A percentile compares a stretch with the other conserved stretches of the same genome.
Evolutionary conservation across 2,113 vertebrate species (phyloP).

Genomic region (Noturus placidus): DNA sequence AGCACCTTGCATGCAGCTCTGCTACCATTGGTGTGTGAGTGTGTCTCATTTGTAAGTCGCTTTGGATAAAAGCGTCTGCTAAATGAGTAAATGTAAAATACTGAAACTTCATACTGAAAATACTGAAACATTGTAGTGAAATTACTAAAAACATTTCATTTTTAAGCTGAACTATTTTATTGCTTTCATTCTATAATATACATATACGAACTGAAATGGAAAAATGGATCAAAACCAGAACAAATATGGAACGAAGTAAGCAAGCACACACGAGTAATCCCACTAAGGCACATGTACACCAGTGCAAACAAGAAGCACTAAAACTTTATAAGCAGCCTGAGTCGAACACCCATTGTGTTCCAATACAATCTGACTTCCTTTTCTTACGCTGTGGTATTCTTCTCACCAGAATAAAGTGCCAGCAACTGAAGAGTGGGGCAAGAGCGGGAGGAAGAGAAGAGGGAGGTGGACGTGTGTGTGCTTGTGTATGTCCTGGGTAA

Average conservation of each 20-base stretch:
- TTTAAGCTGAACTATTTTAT: not conserved
- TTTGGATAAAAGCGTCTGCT: no score
- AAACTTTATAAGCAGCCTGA: conserved; percentile 23
- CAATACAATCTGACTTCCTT: conserved; percentile 96
- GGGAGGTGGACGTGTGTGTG: conserved; percentile 60
- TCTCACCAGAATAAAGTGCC: conserved; percentile 78
- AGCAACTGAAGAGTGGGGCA: conserved; percentile 63
- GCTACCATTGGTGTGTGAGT: no score
- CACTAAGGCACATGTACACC: conserved; percentile 8
- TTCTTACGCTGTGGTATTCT: conserved; percentile 79
- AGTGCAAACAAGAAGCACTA: conserved; percentile 55
- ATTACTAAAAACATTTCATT: not conserved
- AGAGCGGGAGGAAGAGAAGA: conserved; percentile 60
- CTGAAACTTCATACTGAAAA: no score
- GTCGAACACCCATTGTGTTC: conserved; percentile 78
- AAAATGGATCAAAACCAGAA: not conserved
- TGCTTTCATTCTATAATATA: not conserved
- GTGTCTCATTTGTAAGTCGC: no score
- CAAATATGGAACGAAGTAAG: not conserved
- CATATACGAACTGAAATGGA: not conserved
- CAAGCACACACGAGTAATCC: not conserved
- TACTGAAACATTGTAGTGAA: no score
- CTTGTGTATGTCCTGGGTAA: conserved; percentile 50
- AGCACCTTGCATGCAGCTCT: no score
- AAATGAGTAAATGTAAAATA: no score